Evolutionary conservation across 1,140 invertebrate species (phyloP).

Genomic region (Sarcophaga bullata): DNA sequence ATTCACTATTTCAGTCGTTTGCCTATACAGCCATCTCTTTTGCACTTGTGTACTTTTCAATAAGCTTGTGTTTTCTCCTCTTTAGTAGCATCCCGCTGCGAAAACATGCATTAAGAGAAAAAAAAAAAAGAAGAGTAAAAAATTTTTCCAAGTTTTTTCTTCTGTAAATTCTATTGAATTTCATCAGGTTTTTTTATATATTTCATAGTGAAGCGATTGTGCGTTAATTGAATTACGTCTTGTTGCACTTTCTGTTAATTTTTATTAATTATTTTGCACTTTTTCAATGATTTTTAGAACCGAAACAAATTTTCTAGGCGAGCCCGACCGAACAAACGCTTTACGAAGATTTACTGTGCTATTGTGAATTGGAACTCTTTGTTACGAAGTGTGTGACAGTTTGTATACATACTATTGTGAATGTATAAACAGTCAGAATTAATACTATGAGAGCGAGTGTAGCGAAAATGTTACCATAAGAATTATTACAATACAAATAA

Average conservation of each 20-base stretch:
- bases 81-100: slow-evolving; percentile 36
- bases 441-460: background rate
- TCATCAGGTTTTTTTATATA: background rate
- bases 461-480: too few species aligned
- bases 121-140: slow-evolving; percentile 37
- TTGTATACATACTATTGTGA: slow-evolving; percentile 18
- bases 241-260: slow-evolving; percentile 8
- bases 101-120: slow-evolving; percentile 33
- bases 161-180: background rate
- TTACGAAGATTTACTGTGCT: slow-evolving; percentile 28
- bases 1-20: slow-evolving; percentile 37
- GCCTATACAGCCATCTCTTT: slow-evolving; percentile 20
- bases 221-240: slow-evolving; percentile 14
- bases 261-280: slow-evolving; percentile 39
- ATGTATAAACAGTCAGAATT: background rate
- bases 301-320: slow-evolving; percentile 39
- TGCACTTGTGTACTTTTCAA: slow-evolving; percentile 16
- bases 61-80: slow-evolving; percentile 28
- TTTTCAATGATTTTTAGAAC: slow-evolving; percentile 21
- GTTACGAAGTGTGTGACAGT: slow-evolving; percentile 34
- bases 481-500: too few species aligned
- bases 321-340: slow-evolving; percentile 35
- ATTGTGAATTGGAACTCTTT: slow-evolving; percentile 34
- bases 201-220: slow-evolving; percentile 28
- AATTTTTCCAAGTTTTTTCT: slow-evolving; percentile 33